Conservation (phyloP, 2,797 vertebrate genomes). For the Parauchenoglanis punctatus region DNA sequence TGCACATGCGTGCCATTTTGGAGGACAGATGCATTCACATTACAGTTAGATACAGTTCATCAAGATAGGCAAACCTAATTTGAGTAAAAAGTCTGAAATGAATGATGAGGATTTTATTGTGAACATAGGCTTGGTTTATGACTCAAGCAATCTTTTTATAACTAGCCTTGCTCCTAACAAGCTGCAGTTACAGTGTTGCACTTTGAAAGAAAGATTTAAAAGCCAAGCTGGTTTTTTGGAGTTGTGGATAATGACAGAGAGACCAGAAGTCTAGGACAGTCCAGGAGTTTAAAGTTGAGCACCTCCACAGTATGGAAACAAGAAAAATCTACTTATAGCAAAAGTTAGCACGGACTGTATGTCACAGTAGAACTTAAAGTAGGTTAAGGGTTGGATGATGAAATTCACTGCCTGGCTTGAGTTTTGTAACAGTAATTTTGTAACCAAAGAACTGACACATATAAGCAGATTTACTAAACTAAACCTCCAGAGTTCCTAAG, state of each 20-base stretch:
- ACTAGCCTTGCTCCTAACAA: neutral
- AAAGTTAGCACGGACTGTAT: neutral
- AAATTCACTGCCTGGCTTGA: conserved; percentile 18
- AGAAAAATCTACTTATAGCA: neutral
- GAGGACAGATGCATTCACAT: too few relatives aligned
- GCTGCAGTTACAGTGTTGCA: neutral
- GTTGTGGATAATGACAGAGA: neutral
- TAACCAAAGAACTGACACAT: conserved; percentile 25
- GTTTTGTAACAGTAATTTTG: conserved; percentile 9
- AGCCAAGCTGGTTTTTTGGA: neutral
- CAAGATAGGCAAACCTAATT: too few relatives aligned
- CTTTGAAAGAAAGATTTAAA: neutral
- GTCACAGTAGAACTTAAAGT: neutral
- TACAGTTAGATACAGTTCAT: too few relatives aligned
- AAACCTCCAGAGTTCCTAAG: neutral
- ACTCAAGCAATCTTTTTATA: neutral
- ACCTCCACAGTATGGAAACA: neutral
- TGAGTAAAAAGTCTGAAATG: too few relatives aligned
- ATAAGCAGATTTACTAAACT: conserved; percentile 23
- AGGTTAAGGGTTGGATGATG: conserved; percentile 9
- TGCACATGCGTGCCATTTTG: too few relatives aligned
- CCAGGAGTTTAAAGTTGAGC: neutral
- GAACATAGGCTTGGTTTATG: neutral
- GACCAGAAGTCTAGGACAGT: neutral
- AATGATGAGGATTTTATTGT: too few relatives aligned